These are phyloP conservation scores for Phoxinus phoxinus DNA, from an alignment of 2,113 vertebrate genomes.

Conservation along the genomic window DNA sequence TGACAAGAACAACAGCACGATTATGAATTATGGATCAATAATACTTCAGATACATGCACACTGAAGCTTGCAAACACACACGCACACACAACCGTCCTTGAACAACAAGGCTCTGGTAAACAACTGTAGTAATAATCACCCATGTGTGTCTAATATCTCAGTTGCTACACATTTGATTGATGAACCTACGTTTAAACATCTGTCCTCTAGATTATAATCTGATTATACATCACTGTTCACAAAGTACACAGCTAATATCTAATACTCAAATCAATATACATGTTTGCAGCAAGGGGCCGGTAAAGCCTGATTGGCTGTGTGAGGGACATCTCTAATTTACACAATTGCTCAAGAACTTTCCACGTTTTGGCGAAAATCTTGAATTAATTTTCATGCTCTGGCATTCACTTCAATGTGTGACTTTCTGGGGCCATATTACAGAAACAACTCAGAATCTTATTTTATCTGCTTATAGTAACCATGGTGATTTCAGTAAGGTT, in stretches of 20 bases:
- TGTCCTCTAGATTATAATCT: background rate
- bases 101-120: conserved; percentile 8
- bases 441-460: background rate
- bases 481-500: background rate
- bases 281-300: background rate
- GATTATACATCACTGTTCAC: background rate
- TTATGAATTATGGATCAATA: conserved; percentile 6
- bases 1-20: background rate
- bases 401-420: background rate
- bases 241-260: background rate
- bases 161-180: background rate
- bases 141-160: background rate
- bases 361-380: background rate
- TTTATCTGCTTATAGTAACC: background rate
- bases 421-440: background rate
- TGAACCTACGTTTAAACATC: background rate
- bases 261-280: background rate
- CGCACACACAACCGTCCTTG: background rate
- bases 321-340: background rate
- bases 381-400: background rate
- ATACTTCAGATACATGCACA: background rate
- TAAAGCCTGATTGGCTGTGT: background rate
- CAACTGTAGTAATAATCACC: background rate
- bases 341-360: background rate
- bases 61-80: background rate